These are phyloP conservation scores for Tangara arthus DNA, from an alignment of 2,797 vertebrate genomes.

Conservation along the genomic window DNA sequence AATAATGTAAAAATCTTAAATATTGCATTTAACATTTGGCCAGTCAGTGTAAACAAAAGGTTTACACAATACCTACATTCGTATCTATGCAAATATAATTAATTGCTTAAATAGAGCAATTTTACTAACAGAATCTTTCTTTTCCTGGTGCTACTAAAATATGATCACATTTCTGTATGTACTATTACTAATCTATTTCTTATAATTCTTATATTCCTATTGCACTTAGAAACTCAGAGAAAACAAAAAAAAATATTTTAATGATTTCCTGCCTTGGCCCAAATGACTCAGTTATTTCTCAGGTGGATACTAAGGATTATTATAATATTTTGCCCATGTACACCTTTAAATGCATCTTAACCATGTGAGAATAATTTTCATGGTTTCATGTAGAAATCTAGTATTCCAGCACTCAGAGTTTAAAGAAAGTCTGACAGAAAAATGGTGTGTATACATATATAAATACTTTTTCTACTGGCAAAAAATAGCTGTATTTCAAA, in stretches of 20 bases:
- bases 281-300: background rate
- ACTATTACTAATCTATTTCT: background rate
- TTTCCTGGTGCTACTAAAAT: background rate
- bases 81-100: background rate
- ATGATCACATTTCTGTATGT: background rate
- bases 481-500: background rate
- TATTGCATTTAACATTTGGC: background rate
- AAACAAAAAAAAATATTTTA: background rate
- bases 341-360: background rate
- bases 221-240: background rate
- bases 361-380: background rate
- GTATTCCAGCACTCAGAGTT: background rate
- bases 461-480: background rate
- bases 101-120: background rate
- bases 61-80: background rate
- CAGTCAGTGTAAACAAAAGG: background rate
- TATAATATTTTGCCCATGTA: background rate
- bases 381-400: background rate
- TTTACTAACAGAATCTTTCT: background rate
- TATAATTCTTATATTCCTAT: background rate
- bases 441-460: background rate
- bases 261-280: background rate
- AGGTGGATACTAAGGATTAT: background rate
- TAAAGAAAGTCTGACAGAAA: background rate
- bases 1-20: background rate